These are phyloP conservation scores for Leucoma salicis DNA, from an alignment of 2,888 invertebrate species.

Conservation along the genomic window DNA sequence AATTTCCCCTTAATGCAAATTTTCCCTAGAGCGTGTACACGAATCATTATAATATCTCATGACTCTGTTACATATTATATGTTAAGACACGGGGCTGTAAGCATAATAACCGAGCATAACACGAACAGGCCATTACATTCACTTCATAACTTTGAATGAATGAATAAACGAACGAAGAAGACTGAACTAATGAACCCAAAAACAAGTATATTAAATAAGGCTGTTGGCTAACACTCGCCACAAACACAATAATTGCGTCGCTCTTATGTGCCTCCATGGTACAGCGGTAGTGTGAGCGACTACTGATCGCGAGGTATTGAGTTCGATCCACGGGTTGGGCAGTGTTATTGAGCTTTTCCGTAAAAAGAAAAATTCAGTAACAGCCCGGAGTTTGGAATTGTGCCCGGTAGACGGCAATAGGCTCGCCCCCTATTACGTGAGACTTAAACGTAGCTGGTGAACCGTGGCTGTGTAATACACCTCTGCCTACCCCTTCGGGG, in stretches of 20 bases:
- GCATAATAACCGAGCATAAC: slow-evolving; percentile 3
- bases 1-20: not conserved
- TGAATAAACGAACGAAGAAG: slow-evolving; percentile 11
- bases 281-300: no score
- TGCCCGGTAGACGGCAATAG: no score
- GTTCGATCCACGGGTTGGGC: no score
- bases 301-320: no score
- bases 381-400: no score
- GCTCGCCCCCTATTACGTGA: no score
- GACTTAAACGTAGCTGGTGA: no score
- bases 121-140: slow-evolving; percentile 4
- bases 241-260: slow-evolving; percentile 29
- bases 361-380: no score
- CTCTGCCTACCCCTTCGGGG: no score
- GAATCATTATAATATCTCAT: not conserved
- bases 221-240: slow-evolving; percentile 27
- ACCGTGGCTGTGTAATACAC: no score
- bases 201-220: slow-evolving; percentile 22
- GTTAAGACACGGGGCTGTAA: slow-evolving; percentile 4
- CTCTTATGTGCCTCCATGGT: no score
- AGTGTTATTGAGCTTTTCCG: no score
- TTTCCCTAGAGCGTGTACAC: not conserved
- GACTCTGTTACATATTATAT: slow-evolving; percentile 1
- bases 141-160: slow-evolving; percentile 3
- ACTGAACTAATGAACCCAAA: slow-evolving; percentile 6